Evolutionary conservation across 2,797 vertebrate species (phyloP).

Genomic region (Siniperca obscura): DNA sequence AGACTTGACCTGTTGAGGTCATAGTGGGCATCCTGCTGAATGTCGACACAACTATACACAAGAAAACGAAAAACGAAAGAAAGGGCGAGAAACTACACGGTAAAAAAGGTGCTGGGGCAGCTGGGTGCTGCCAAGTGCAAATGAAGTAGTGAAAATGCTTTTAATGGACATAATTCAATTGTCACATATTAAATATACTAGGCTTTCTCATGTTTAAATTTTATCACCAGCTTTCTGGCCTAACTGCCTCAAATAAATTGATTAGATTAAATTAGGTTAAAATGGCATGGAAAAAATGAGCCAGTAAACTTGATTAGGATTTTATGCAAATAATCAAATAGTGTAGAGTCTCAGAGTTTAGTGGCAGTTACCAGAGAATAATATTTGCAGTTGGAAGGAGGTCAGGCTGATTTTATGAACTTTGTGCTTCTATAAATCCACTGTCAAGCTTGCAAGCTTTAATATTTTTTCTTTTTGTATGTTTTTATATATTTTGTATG

Average conservation of each 20-base stretch:
- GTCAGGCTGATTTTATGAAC: neutral
- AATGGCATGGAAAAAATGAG: neutral
- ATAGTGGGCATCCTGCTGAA: neutral
- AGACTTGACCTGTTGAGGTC: no score
- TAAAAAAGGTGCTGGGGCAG: no score
- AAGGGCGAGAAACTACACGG: neutral
- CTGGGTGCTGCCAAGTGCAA: neutral
- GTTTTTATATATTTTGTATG: no score
- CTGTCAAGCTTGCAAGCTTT: neutral
- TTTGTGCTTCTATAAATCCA: neutral
- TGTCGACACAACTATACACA: neutral
- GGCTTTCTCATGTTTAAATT: neutral
- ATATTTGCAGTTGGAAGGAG: neutral
- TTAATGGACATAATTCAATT: neutral
- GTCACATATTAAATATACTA: neutral
- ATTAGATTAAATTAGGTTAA: neutral
- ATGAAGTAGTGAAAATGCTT: neutral
- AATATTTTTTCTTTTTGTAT: neutral
- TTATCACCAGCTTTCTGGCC: neutral
- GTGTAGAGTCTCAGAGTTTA: neutral
- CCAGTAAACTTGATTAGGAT: neutral
- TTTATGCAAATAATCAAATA: neutral
- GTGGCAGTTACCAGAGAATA: neutral
- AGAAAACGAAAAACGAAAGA: neutral
- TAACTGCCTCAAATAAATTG: neutral